Evolutionary conservation across 2,888 invertebrate genomes (phyloP).

Genomic region (Glaucopsyche alexis): DNA sequence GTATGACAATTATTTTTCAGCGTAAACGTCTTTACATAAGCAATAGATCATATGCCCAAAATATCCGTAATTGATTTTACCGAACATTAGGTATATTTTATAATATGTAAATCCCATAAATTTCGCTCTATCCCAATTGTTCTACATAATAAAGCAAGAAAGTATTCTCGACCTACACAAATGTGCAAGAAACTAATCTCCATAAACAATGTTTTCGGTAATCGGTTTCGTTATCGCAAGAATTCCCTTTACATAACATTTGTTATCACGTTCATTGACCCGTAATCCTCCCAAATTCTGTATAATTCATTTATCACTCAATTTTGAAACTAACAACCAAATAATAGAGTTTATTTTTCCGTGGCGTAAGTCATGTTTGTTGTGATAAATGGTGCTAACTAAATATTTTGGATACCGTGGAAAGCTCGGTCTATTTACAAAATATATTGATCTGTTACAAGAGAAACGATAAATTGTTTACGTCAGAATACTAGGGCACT

Average conservation of each 20-base stretch:
- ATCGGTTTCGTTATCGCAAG: not conserved
- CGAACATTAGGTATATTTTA: no score
- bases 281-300: constrained; percentile 6
- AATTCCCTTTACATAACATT: constrained; percentile 15
- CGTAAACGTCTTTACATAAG: no score
- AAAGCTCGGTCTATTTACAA: constrained; percentile 11
- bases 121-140: no score
- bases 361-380: not conserved
- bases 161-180: not conserved
- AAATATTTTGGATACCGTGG: constrained; percentile 7
- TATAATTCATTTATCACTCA: not conserved
- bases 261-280: constrained; percentile 9
- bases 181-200: not conserved
- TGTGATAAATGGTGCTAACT: not conserved
- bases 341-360: not conserved
- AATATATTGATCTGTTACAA: constrained; percentile 12
- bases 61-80: no score
- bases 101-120: no score
- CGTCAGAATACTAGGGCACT: not conserved
- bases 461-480: not conserved
- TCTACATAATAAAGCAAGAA: no score
- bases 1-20: no score
- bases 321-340: not conserved
- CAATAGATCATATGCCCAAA: no score
- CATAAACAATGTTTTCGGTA: not conserved